Conservation (phyloP, 2,113 vertebrate genomes). For the Oncorhynchus masou region DNA sequence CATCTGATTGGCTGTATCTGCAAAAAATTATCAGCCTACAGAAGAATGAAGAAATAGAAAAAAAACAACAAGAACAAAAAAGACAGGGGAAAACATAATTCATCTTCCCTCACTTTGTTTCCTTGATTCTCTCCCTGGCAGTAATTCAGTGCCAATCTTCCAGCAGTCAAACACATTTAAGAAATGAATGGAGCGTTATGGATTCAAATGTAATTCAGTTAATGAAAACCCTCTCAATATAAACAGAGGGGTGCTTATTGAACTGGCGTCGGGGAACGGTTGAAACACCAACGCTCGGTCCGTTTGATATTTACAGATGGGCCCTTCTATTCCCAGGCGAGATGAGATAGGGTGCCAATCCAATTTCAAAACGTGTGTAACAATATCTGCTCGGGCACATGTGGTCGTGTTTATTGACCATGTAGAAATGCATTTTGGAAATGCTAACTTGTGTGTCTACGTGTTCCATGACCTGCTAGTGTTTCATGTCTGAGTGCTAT, state of each 20-base stretch:
- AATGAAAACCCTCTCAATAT: slow-evolving; percentile 60
- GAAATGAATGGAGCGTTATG: slow-evolving; percentile 54
- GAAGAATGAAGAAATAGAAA: slow-evolving; percentile 6
- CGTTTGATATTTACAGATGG: slow-evolving; percentile 60
- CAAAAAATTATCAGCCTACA: slow-evolving; percentile 47
- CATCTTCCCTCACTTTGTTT: slow-evolving; percentile 46
- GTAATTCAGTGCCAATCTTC: slow-evolving; percentile 51
- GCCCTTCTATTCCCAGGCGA: slow-evolving; percentile 25
- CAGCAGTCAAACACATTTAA: slow-evolving; percentile 56
- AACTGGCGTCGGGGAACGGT: slow-evolving; percentile 38
- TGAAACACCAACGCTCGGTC: slow-evolving; percentile 38
- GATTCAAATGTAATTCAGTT: slow-evolving; percentile 70
- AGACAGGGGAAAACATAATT: slow-evolving; percentile 15
- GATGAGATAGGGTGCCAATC: slow-evolving; percentile 58
- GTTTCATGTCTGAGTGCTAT: slow-evolving; percentile 30
- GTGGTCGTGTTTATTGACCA: slow-evolving; percentile 45
- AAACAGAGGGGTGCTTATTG: slow-evolving; percentile 59
- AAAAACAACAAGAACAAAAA: background rate
- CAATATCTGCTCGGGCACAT: slow-evolving; percentile 43
- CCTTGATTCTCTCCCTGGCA: slow-evolving; percentile 22
- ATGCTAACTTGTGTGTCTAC: background rate
- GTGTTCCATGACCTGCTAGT: background rate
- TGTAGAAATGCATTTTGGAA: slow-evolving; percentile 29
- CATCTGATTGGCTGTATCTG: slow-evolving; percentile 38
- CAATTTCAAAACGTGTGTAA: slow-evolving; percentile 52